Base-by-base conservation (phyloP, 2,113 vertebrate genomes). In the Pseudorectes ferrugineus region DNA sequence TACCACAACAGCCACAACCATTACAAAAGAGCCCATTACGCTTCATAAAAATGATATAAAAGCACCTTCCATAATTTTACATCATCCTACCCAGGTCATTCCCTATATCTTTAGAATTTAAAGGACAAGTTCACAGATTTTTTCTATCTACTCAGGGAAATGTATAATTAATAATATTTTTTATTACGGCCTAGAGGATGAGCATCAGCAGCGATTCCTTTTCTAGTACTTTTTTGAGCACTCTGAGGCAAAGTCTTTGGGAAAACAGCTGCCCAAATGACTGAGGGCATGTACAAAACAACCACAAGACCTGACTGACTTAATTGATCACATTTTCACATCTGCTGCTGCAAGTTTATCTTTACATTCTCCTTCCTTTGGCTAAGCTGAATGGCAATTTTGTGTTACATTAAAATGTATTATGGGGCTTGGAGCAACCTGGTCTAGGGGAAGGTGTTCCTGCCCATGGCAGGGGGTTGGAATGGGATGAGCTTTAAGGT, bases 1-100 rank as follows among this genome's bases (percentile, higher is more conserved):
- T 26, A 57, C 74, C 94, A 68, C 80, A 89, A 87, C 43, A 82
- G 87, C 86, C 89, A 78, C 89, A 61, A 28, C 22, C 65, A 29
- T 52, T 76, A 62, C 45, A 82, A 17, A 68, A 76, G 54, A 82
- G 87, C 38, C 62, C 75, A 89, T 72, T 61, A 84, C 1, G 0
- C 42, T 91, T 79, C 85, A 92, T 70, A 88, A 92, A 95, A 85
- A 70, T 62, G 24, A 95, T 68, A 92, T 31, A 92, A 94, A 95
- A 89, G 54, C 66, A 65, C 46, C 54, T 89, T 72, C 74, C 70
- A 33, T 68, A 70, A 85, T 94, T 97, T 85, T 65, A 51, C 45
- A 95, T 78, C 80, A 35, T 59, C 66, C 71, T 68, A 42, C 19
- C 10, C 73, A 58, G 68, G 66, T 66, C 71, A 79, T 89, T 85